A percentile compares a stretch with the other conserved stretches of the same genome.
Evolutionary conservation across 2,797 vertebrate species (phyloP).

Genomic region (Hydrocynus forskahlii): DNA sequence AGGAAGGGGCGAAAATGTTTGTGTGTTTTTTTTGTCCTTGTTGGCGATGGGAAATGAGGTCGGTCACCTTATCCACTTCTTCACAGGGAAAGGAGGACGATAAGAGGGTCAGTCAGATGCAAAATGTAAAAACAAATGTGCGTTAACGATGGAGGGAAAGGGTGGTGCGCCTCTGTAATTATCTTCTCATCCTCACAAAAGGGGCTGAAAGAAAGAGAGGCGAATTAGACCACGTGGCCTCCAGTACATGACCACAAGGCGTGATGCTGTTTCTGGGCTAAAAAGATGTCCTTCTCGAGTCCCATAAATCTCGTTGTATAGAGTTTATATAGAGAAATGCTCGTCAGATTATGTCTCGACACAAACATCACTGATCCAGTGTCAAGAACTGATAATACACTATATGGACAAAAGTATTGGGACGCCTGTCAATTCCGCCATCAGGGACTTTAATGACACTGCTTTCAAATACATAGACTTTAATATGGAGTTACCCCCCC

Average conservation of each 20-base stretch:
- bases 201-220: conserved; percentile 14
- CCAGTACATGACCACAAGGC: not conserved
- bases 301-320: too few relatives aligned
- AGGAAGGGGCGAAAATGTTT: conserved; percentile 71
- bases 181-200: conserved; percentile 52
- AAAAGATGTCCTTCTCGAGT: not conserved
- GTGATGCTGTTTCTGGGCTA: not conserved
- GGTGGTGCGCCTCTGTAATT: conserved; percentile 4
- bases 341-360: too few relatives aligned
- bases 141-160: not conserved
- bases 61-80: not conserved
- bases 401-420: too few relatives aligned
- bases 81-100: too few relatives aligned
- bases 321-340: not conserved
- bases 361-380: too few relatives aligned
- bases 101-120: too few relatives aligned
- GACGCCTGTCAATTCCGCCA: too few relatives aligned
- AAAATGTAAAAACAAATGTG: not conserved
- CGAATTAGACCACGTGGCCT: conserved; percentile 10
- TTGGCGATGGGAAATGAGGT: conserved; percentile 39
- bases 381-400: too few relatives aligned
- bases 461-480: too few relatives aligned
- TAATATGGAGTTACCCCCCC: too few relatives aligned
- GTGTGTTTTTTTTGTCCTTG: conserved; percentile 12
- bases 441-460: too few relatives aligned